Base-by-base conservation (phyloP, 2,797 vertebrate species). In the Tiaroga cobitis region DNA sequence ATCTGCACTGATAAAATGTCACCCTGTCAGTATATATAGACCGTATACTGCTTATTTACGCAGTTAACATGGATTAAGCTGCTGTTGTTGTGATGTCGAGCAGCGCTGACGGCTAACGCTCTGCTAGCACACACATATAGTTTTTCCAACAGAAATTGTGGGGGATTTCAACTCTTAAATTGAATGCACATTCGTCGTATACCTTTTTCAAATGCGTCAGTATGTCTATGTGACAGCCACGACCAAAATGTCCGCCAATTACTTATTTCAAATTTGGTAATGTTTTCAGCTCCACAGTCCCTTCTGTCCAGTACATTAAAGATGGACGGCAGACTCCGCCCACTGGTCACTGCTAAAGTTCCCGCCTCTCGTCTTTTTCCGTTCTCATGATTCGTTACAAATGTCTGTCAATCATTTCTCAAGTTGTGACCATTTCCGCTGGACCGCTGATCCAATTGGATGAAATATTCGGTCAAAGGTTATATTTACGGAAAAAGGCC, bases 221-320 rank as follows among this genome's bases (percentile, higher is more conserved):
- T 95, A 92, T 94, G 91, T 94, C 92, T 92, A 89, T 93, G 91
- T 92, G 88, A 93, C 86, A 92, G 92, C 91, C 92, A 93, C 91
- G 90, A 94, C 92, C 93, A 92, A 90, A 93, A 93, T 92, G 73
- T 92, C 84, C 92, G 91, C 93, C 87, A 94, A 93, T 94, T 94
- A 92, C 94, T 95, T 93, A 94, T 93, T 95, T 94, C 92, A 94
- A 92, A 93, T 93, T 92, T 94, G 84, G 43, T 89, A 82, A 84
- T 94, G 91, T 93, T 94, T 95, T 94, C 93, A 95, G 94, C 93
- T 94, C 94, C 94, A 93, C 92, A 95, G 93, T 93, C 95, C 93
- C 84, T 79, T 90, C 85, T 77, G 81, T 75, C 70, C 89, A 93
- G 92, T 94, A 95, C 91, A 94, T 92, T 94, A 95, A 96, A 96